These are phyloP conservation scores for Aphelocoma coerulescens DNA, from an alignment of 2,113 vertebrate genomes.

Conservation along the genomic window DNA sequence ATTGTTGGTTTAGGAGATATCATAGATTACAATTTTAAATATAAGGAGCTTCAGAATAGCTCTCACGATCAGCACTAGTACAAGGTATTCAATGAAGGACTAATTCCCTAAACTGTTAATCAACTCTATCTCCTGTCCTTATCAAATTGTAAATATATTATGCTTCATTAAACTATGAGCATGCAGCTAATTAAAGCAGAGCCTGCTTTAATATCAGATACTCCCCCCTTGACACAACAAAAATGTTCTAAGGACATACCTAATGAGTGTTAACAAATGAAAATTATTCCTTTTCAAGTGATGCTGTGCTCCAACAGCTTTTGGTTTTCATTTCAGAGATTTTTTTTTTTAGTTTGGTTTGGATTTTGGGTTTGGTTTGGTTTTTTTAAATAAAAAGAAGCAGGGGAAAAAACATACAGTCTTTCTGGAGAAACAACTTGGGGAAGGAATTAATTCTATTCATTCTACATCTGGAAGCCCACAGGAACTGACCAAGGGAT, in stretches of 20 bases:
- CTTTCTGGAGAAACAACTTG: background rate
- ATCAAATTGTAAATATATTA: conserved; percentile 66
- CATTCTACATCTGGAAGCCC: background rate
- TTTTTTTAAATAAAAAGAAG: background rate
- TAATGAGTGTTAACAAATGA: conserved; percentile 8
- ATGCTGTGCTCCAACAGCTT: background rate
- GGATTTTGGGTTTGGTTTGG: background rate
- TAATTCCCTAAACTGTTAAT: conserved; percentile 45
- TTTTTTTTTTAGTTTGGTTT: background rate
- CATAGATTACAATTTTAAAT: conserved; percentile 50
- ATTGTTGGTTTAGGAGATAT: conserved; percentile 47
- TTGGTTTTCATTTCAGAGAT: background rate
- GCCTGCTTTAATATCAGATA: conserved; percentile 19
- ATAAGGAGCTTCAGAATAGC: conserved; percentile 33
- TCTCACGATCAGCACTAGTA: conserved; percentile 15
- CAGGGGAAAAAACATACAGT: background rate
- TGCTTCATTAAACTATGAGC: conserved; percentile 33
- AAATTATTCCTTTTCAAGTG: background rate
- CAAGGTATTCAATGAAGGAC: conserved; percentile 44
- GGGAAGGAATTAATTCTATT: background rate
- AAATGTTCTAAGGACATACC: background rate
- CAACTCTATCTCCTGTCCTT: conserved; percentile 47
- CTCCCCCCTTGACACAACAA: background rate
- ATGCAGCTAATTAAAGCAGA: conserved; percentile 48
- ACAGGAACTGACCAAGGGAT: background rate